A percentile compares a stretch with the other conserved stretches of the same genome.
Evolutionary conservation across 2,113 vertebrate species (phyloP).

Genomic region (Ivindomyrus marchei): DNA sequence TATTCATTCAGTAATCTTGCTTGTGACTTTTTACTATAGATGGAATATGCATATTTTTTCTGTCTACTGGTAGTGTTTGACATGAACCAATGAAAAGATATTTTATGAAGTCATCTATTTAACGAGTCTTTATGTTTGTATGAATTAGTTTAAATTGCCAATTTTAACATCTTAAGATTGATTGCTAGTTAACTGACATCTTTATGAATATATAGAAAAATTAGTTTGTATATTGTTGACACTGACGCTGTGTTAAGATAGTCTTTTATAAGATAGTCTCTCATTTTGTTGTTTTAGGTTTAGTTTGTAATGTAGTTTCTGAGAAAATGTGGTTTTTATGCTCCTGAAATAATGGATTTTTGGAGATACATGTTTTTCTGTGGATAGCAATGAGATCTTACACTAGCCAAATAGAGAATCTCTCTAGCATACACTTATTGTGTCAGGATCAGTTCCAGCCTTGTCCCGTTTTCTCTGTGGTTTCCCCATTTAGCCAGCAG

Average conservation of each 20-base stretch:
- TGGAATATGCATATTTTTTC: background rate
- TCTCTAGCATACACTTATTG: background rate
- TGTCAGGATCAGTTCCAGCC: background rate
- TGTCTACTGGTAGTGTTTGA: background rate
- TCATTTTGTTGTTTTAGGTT: background rate
- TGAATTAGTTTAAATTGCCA: background rate
- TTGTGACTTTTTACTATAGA: background rate
- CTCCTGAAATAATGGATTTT: background rate
- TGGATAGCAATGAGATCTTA: background rate
- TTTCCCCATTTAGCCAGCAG: background rate
- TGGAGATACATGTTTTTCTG: background rate
- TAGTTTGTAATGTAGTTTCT: background rate
- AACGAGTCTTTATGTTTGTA: background rate
- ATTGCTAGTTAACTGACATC: background rate
- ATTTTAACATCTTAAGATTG: background rate
- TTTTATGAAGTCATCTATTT: background rate
- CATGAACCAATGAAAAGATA: background rate
- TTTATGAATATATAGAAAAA: background rate
- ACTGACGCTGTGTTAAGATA: background rate
- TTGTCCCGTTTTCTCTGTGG: background rate
- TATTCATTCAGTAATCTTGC: too few species aligned
- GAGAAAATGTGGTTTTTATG: background rate
- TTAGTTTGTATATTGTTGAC: background rate
- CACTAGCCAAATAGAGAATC: too few species aligned
- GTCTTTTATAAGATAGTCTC: too few species aligned